These are phyloP conservation scores for Trididemnum nubilum DNA, from an alignment of 23 tunicate species.

Conservation along the genomic window DNA sequence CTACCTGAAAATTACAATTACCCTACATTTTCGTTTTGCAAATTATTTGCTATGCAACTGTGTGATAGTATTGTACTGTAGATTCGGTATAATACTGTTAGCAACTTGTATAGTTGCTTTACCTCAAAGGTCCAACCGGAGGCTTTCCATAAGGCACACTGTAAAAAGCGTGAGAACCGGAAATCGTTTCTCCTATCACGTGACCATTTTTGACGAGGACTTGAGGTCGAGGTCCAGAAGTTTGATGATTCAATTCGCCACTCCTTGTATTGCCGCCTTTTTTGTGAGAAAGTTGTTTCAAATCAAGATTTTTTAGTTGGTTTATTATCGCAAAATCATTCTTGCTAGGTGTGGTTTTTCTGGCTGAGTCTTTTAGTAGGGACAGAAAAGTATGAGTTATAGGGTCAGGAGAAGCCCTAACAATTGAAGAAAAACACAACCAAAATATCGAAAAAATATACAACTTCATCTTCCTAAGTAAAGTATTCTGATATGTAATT, in stretches of 20 bases:
- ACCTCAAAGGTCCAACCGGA: constrained; percentile 36
- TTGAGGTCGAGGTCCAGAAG: constrained; percentile 16
- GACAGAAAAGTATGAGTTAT: neutral
- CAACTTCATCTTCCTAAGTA: too few relatives aligned
- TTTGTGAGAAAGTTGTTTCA: neutral
- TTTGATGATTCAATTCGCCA: constrained; percentile 16
- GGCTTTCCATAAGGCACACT: constrained; percentile 36
- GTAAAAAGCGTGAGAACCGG: constrained; percentile 39
- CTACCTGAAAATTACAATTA: too few relatives aligned
- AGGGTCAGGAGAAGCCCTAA: neutral
- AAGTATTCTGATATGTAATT: too few relatives aligned
- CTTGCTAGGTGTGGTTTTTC: neutral
- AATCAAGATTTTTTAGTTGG: neutral
- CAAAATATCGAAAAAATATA: too few relatives aligned
- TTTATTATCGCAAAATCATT: neutral
- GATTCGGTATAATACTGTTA: too few relatives aligned
- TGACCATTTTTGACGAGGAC: constrained; percentile 19
- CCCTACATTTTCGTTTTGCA: too few relatives aligned
- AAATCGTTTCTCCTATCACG: constrained; percentile 23
- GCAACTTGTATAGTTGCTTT: too few relatives aligned
- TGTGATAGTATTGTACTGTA: too few relatives aligned
- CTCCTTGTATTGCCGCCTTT: neutral
- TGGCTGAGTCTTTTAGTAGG: neutral
- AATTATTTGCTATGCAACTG: too few relatives aligned
- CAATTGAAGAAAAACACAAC: too few relatives aligned